Conservation (phyloP, 2,113 vertebrate genomes). For the Myxocyprinus asiaticus region DNA sequence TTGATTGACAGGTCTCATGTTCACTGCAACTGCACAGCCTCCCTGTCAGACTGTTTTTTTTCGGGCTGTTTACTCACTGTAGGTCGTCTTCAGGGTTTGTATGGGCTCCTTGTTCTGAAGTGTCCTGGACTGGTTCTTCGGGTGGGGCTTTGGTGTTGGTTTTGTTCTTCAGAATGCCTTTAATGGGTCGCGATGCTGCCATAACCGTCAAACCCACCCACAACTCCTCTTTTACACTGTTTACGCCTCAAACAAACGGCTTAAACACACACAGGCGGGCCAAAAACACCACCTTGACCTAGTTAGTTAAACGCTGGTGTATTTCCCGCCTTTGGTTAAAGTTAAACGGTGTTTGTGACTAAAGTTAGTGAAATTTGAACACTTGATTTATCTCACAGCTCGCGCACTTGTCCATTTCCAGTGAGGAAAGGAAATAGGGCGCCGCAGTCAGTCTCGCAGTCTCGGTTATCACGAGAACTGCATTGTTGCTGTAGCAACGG, state of each 20-base stretch:
- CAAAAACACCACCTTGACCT: neutral
- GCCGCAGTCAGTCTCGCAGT: slow-evolving; percentile 23
- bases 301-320: neutral
- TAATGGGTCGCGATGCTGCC: slow-evolving; percentile 79
- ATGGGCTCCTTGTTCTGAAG: slow-evolving; percentile 58
- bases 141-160: slow-evolving; percentile 58
- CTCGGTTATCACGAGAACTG: slow-evolving; percentile 43
- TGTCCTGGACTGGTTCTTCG: slow-evolving; percentile 59
- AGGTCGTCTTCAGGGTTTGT: slow-evolving; percentile 72
- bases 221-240: slow-evolving; percentile 1
- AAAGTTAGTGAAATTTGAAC: neutral
- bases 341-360: neutral
- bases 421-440: slow-evolving; percentile 27
- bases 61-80: slow-evolving; percentile 69
- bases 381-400: neutral
- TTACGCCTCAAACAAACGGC: slow-evolving; percentile 6
- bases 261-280: neutral
- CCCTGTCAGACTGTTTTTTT: neutral
- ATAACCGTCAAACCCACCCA: slow-evolving; percentile 62
- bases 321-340: neutral
- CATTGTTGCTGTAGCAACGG: slow-evolving; percentile 10
- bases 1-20: neutral
- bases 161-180: slow-evolving; percentile 82
- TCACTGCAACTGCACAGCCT: neutral
- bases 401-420: neutral